phyloP scores from a whole-genome alignment of 2,113 vertebrate species.

The Oreochromis niloticus region DNA sequence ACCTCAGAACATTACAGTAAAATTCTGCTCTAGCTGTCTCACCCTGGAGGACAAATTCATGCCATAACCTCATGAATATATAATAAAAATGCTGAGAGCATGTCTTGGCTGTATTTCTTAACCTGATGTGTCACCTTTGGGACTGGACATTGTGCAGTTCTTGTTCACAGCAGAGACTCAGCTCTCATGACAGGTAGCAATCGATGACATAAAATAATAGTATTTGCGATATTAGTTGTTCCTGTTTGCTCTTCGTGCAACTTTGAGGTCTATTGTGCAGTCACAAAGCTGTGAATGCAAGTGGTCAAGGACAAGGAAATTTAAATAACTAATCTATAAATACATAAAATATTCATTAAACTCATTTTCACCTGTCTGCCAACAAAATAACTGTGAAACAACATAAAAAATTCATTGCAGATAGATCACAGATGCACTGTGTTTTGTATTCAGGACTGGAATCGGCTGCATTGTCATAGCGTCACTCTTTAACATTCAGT shows the following conservation, averaged over 20 bases:
- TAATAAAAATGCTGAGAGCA: not conserved
- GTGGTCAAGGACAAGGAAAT: not conserved
- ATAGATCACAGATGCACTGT: not conserved
- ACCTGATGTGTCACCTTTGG: not conserved
- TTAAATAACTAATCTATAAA: not conserved
- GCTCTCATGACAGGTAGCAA: not conserved
- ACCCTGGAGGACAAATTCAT: not conserved
- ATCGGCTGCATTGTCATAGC: not conserved
- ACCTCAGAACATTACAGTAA: not conserved
- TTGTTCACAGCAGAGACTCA: not conserved
- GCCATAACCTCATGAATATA: not conserved
- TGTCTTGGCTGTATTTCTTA: not conserved
- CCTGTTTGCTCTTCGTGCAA: not conserved
- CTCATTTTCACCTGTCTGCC: not conserved
- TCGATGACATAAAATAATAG: not conserved
- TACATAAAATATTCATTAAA: not conserved
- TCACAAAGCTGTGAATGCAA: not conserved
- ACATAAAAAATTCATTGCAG: not conserved
- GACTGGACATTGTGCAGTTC: not conserved
- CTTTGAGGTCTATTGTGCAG: not conserved
- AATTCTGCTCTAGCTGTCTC: not conserved
- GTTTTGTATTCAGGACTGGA: not conserved
- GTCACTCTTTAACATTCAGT: conserved; percentile 13
- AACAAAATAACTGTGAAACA: not conserved
- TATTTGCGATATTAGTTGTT: not conserved